These are phyloP conservation scores for Elephas maximus DNA, from an alignment of 2,113 vertebrate genomes.

Conservation along the genomic window DNA sequence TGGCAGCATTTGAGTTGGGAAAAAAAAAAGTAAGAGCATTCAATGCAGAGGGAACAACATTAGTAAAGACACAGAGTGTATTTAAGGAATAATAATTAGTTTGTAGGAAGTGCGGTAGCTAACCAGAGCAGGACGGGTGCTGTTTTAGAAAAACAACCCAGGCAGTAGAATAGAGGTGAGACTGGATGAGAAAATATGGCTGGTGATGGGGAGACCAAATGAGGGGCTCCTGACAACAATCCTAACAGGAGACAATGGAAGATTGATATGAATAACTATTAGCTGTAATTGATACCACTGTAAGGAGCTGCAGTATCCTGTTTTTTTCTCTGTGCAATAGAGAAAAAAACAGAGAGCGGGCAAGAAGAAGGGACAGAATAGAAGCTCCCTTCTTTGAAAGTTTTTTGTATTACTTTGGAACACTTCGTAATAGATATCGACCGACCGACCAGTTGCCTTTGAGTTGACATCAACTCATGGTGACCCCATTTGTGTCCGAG, in stretches of 20 bases:
- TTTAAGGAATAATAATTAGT: background rate
- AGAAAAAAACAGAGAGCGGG: too few species aligned
- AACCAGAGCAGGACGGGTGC: background rate
- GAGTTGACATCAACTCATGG: too few species aligned
- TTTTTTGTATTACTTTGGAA: background rate
- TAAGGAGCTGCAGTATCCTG: too few species aligned
- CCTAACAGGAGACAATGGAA: background rate
- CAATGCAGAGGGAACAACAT: background rate
- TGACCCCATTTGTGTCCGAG: too few species aligned
- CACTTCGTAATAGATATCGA: background rate
- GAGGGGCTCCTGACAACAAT: background rate
- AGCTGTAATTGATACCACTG: too few species aligned
- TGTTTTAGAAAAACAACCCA: conserved; percentile 11
- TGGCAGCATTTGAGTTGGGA: background rate
- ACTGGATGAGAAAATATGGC: background rate
- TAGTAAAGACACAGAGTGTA: background rate
- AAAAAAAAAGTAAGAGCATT: background rate
- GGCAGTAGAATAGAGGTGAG: background rate
- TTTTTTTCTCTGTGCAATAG: too few species aligned
- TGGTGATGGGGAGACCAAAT: background rate
- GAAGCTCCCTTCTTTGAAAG: background rate
- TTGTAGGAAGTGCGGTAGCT: background rate
- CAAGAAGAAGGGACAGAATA: background rate
- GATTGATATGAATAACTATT: background rate
- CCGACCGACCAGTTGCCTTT: too few species aligned